Conservation (phyloP, 2,113 vertebrate genomes). For the Sander lucioperca region DNA sequence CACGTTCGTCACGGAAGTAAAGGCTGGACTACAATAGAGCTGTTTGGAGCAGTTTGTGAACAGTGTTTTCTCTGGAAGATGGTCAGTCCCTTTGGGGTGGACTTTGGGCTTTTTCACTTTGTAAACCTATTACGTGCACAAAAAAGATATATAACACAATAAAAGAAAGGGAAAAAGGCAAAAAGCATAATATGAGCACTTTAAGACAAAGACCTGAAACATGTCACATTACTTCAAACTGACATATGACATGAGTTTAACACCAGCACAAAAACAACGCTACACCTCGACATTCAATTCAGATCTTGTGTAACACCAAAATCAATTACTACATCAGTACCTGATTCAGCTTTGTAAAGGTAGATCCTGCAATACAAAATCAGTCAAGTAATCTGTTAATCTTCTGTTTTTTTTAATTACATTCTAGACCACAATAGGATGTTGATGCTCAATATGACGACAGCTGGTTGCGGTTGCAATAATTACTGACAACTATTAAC, state of each 20-base stretch:
- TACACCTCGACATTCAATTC: background rate
- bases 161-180: too few relatives aligned
- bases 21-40: too few relatives aligned
- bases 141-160: too few relatives aligned
- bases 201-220: background rate
- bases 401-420: background rate
- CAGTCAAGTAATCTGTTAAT: background rate
- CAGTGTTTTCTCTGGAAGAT: too few relatives aligned
- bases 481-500: background rate
- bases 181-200: too few relatives aligned
- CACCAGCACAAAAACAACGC: background rate
- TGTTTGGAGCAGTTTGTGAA: too few relatives aligned
- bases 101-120: too few relatives aligned
- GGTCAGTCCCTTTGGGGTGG: too few relatives aligned
- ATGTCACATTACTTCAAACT: background rate
- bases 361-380: background rate
- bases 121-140: too few relatives aligned
- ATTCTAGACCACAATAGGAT: background rate
- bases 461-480: background rate
- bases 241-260: background rate
- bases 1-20: too few relatives aligned
- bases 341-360: constrained; percentile 2
- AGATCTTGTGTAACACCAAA: background rate
- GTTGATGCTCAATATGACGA: background rate
- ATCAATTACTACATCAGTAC: background rate